These are phyloP conservation scores for Tangara arthus DNA, from an alignment of 2,797 vertebrate species.

Conservation along the genomic window DNA sequence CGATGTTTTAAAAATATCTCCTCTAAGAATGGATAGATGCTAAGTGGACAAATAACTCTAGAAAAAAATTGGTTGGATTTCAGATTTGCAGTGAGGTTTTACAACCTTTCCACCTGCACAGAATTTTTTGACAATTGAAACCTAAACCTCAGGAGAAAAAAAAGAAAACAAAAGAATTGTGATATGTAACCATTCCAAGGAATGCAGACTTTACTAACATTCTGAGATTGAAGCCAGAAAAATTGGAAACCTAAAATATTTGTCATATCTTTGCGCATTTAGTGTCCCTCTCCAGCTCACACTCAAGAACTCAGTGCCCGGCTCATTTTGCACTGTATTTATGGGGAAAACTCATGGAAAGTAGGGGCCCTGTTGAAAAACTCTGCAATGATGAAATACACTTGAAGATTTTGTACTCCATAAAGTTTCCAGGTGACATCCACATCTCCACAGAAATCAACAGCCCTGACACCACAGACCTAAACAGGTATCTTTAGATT, in stretches of 20 bases:
- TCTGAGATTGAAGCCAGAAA: neutral
- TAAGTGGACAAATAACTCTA: neutral
- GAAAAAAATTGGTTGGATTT: neutral
- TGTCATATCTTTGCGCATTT: neutral
- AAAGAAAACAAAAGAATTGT: neutral
- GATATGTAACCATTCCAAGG: too few relatives aligned
- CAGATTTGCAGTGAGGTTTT: neutral
- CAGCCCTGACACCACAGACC: neutral
- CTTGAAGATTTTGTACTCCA: neutral
- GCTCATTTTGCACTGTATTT: neutral
- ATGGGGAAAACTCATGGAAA: neutral
- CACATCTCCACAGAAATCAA: neutral
- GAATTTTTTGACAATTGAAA: neutral
- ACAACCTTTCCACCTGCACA: neutral
- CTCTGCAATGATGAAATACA: accelerated
- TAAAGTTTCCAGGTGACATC: neutral
- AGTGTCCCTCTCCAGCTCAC: neutral
- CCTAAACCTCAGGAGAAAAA: neutral
- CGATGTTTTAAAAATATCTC: neutral
- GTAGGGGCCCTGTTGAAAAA: neutral
- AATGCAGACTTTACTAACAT: neutral
- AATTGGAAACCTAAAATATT: neutral
- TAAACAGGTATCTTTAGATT: neutral
- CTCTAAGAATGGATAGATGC: neutral
- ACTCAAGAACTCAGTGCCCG: neutral